These are phyloP conservation scores for Acrocephalus kingi DNA, from an alignment of 2,113 vertebrate species.

Conservation along the genomic window DNA sequence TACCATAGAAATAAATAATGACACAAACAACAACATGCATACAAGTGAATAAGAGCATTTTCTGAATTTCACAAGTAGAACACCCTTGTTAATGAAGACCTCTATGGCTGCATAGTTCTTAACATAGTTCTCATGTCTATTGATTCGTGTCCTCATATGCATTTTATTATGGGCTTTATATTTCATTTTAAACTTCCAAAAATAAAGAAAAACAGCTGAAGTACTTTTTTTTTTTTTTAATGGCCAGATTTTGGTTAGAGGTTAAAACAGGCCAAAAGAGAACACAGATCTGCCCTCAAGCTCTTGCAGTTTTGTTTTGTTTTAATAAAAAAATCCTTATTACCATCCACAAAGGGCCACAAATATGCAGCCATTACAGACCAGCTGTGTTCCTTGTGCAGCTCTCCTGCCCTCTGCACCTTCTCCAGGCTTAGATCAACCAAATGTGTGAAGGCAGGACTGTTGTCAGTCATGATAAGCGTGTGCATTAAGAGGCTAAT, in stretches of 20 bases:
- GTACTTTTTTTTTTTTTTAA: not conserved
- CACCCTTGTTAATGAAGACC: constrained; percentile 11
- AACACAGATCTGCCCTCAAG: constrained; percentile 39
- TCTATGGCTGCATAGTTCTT: not conserved
- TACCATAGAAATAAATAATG: constrained; percentile 45
- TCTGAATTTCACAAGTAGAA: not conserved
- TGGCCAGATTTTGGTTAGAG: constrained; percentile 41
- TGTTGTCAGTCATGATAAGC: not conserved
- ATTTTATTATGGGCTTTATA: constrained; percentile 60
- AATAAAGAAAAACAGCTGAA: constrained; percentile 58
- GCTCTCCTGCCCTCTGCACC: not conserved
- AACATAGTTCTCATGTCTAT: not conserved
- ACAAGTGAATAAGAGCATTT: not conserved
- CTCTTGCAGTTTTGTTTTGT: constrained; percentile 35
- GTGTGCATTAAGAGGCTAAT: not conserved
- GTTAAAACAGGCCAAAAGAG: constrained; percentile 38
- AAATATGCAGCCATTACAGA: not conserved
- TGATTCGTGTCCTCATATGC: constrained; percentile 33
- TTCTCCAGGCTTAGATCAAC: not conserved
- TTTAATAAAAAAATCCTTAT: constrained; percentile 56
- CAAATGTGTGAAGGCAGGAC: not conserved
- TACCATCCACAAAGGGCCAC: constrained; percentile 14
- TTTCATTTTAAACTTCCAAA: constrained; percentile 59
- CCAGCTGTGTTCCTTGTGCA: not conserved
- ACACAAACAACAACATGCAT: not conserved